Conservation (phyloP, 2,113 vertebrate species). For the Mungos mungo region DNA sequence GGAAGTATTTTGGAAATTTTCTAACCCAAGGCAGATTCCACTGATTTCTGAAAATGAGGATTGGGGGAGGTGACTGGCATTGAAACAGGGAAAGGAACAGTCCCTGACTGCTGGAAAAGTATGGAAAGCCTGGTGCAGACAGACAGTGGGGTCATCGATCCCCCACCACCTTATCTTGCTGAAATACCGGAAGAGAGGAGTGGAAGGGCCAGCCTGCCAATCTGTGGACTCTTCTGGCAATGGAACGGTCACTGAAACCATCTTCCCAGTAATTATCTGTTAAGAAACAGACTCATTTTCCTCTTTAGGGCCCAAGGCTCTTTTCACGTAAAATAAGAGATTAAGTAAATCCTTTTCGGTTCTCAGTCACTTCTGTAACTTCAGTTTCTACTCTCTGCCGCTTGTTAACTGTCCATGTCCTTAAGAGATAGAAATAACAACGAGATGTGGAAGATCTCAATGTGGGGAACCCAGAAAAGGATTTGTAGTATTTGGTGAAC, state of each 20-base stretch:
- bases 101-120: slow-evolving; percentile 42
- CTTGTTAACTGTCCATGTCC: not conserved
- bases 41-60: slow-evolving; percentile 17
- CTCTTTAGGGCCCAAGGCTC: not conserved
- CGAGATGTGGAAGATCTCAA: not conserved
- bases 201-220: not conserved
- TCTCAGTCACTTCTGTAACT: slow-evolving; percentile 34
- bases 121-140: not conserved
- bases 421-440: not conserved
- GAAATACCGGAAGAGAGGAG: not conserved
- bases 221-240: not conserved
- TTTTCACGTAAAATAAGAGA: slow-evolving; percentile 36
- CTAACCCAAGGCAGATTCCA: slow-evolving; percentile 70
- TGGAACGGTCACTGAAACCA: not conserved
- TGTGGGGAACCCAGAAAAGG: not conserved
- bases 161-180: slow-evolving; percentile 24
- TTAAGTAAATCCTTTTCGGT: slow-evolving; percentile 46
- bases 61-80: not conserved
- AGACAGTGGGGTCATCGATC: not conserved
- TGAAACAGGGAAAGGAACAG: not conserved
- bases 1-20: slow-evolving; percentile 73
- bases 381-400: slow-evolving; percentile 48
- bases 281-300: slow-evolving; percentile 4
- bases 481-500: not conserved
- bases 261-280: slow-evolving; percentile 29